Evolutionary conservation across 2,888 invertebrate genomes (phyloP), one percentile per base, ranked within the genome.

Genomic region (Brachylomia viminalis): DNA sequence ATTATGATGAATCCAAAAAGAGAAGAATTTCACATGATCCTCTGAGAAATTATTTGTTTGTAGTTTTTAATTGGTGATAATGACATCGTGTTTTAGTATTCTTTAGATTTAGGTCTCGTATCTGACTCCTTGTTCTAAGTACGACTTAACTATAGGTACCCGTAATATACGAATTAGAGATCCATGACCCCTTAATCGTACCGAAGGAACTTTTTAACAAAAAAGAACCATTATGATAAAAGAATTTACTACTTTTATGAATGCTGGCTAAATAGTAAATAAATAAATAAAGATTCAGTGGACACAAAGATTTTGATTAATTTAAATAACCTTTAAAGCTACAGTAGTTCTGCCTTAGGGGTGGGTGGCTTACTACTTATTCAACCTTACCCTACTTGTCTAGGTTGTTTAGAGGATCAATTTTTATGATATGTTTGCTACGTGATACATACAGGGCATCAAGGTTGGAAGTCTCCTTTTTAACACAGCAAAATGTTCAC

Each of bases 21-120:
- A n/a, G n/a, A n/a, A n/a, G n/a, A n/a, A n/a, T n/a, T n/a, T n/a
- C n/a, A n/a, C n/a, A 47, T 47, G 68, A n/a, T 69, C 6, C 30
- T 7, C 30, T 47, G 8, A 20, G n/a, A 38, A 71, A 27, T 72
- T 17, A 27, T 42, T 52, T 49, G 6, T 27, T 72, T 30, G 2
- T 42, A 42, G 49, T 72, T 27, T 72, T 49, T 23, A 49, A 58
- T 58, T 58, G 17, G 58, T 20, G 17, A 58, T 30, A 20, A 49
- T n/a, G 23, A 72, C 0, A 7, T 72, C 27, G 23, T 52, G 38
- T 52, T 72, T 71, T 38, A 52, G 38, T 52, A 68, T 15, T 67
- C 11, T 17, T 30, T 27, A 42, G 15, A 27, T 38, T 72, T 38
- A 27, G 27, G 42, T 27, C 11, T 64, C 42, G 20, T 38, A 13